Evolutionary conservation across 2,113 vertebrate genomes (phyloP).

Genomic region (Tylochromis polylepis): DNA sequence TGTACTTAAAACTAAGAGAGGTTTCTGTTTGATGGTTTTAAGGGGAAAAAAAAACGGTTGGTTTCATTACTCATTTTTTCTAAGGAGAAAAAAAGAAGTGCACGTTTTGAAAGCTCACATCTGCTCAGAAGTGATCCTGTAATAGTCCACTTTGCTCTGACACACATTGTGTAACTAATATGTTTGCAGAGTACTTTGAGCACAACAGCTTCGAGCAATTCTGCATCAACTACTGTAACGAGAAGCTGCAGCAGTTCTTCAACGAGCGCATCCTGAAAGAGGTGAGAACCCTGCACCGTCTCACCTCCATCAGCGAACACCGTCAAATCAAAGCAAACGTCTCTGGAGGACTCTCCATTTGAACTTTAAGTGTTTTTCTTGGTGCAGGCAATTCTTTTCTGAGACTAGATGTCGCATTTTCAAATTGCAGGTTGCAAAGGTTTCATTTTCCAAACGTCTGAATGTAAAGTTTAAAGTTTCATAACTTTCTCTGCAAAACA

Average conservation of each 20-base stretch:
- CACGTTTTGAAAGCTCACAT: background rate
- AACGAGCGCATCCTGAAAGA: slow-evolving; percentile 98
- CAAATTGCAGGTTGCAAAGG: background rate
- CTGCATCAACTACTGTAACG: slow-evolving; percentile 99
- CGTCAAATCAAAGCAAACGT: background rate
- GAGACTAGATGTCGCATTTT: background rate
- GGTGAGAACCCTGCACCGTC: slow-evolving; percentile 69
- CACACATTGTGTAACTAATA: background rate
- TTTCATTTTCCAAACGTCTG: background rate
- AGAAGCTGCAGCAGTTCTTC: slow-evolving; percentile 99
- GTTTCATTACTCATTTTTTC: background rate
- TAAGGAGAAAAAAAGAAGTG: background rate
- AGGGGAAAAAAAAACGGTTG: background rate
- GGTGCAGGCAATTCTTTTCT: background rate
- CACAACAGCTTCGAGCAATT: slow-evolving; percentile 99
- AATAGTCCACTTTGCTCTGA: background rate
- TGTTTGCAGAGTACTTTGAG: slow-evolving; percentile 91
- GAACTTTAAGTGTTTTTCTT: background rate
- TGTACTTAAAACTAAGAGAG: background rate
- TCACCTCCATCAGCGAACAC: background rate
- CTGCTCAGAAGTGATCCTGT: background rate
- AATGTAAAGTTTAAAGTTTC: background rate
- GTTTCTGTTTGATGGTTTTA: background rate
- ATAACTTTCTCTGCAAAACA: background rate
- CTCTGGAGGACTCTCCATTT: background rate